Percentiles rank a stretch among this genome's conserved stretches.
These are phyloP conservation scores for Amphipoea lucens DNA, from an alignment of 2,888 invertebrate species.

Conservation along the genomic window DNA sequence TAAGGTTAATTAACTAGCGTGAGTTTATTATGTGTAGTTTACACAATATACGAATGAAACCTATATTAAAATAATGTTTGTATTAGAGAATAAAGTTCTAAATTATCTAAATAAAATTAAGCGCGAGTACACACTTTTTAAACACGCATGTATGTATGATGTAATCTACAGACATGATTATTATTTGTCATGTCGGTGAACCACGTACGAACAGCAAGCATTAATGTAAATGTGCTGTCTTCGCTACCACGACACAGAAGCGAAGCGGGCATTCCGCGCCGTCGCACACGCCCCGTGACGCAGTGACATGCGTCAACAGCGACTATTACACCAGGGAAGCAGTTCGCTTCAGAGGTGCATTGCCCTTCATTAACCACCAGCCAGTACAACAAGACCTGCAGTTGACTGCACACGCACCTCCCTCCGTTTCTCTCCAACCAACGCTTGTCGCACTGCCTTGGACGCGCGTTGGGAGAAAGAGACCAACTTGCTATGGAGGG, in stretches of 20 bases:
- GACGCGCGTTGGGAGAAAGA: constrained; percentile 51
- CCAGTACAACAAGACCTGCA: constrained; percentile 53
- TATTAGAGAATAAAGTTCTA: not conserved
- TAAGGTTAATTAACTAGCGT: constrained; percentile 26
- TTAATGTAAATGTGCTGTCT: constrained; percentile 48
- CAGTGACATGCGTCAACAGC: constrained; percentile 89
- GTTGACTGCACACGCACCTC: constrained; percentile 53
- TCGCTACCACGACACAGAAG: constrained; percentile 59
- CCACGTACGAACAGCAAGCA: constrained; percentile 12
- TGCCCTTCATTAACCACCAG: constrained; percentile 63
- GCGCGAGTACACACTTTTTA: constrained; percentile 30
- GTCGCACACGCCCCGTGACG: constrained; percentile 85
- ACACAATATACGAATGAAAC: not conserved
- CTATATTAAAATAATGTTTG: constrained; percentile 10
- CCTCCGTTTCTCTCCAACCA: constrained; percentile 53
- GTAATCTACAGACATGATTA: constrained; percentile 37
- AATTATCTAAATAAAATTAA: constrained; percentile 12
- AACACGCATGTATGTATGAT: constrained; percentile 20
- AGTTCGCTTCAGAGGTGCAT: constrained; percentile 78
- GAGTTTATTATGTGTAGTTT: not conserved
- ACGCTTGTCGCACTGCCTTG: constrained; percentile 33
- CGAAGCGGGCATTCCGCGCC: constrained; percentile 59
- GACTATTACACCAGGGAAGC: constrained; percentile 83
- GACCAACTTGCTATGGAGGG: constrained; percentile 68
- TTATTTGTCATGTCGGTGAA: constrained; percentile 31